Evolutionary conservation across 2,113 vertebrate genomes (phyloP), one percentile per base, ranked within the genome.

Genomic region (Nothocercus nigrocapillus): DNA sequence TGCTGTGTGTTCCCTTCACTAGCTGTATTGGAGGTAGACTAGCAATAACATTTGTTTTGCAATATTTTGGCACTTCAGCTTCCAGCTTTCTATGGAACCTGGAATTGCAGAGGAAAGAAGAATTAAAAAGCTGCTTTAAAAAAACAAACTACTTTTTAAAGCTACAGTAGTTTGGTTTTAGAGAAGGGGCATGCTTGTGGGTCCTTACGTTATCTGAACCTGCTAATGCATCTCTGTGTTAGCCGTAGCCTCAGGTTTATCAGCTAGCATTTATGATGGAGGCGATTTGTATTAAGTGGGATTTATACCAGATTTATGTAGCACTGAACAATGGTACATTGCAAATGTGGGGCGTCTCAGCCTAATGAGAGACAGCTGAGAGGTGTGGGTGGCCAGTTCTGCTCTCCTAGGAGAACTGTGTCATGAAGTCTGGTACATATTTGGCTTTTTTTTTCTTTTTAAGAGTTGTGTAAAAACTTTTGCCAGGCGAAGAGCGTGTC

Each of bases 351-450:
- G 91, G 69, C 75, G 40, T 96, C 90, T 85, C 89, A 95, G 81
- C 75, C 38, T 97, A 94, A 96, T 96, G 92, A 90, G 91, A 93
- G 66, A 82, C 89, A 96, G 96, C 89, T 96, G 96, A 95, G 85
- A 86, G 96, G 91, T 91, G 94, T 96, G 96, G 94, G 95, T 96
- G 94, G 87, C 92, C 89, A 69, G 72, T 92, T 85, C 72, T 93
- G 74, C 82, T 95, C 82, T 95, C 85, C 72, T 81, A 76, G 68
- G 69, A 96, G 86, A 85, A 70, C 85, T 94, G 59, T 96, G 77
- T 86, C 92, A 77, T 93, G 69, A 95, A 93, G 91, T 91, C 90
- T 97, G 78, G 75, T 89, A 78, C 53, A 17, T 95, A 91, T 91
- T 96, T 96, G 86, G 70, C 21, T 90, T 22, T 49, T 36, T 90